Percentiles rank a stretch among this genome's conserved stretches.
Evolutionary conservation across 2,113 vertebrate species (phyloP).

Genomic region (Bambusicola thoracicus): DNA sequence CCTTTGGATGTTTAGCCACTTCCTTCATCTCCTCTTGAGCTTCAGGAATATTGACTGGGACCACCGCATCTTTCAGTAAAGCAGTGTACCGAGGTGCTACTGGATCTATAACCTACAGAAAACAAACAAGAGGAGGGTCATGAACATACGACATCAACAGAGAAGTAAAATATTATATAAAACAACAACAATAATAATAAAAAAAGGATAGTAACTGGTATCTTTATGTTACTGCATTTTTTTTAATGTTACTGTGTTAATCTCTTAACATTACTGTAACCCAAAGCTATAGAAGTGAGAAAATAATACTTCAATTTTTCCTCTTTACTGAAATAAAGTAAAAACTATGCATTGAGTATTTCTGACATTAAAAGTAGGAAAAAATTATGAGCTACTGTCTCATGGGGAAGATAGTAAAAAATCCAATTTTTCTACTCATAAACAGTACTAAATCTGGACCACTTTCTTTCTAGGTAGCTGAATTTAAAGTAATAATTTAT

Average conservation of each 20-base stretch:
- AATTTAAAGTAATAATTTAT: not conserved
- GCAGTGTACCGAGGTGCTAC: conserved; percentile 92
- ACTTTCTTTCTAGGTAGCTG: not conserved
- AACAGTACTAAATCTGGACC: not conserved
- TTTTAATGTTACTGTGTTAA: no score
- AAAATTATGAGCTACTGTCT: not conserved
- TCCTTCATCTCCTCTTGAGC: conserved; percentile 91
- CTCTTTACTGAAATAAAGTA: not conserved
- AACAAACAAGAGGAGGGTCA: conserved; percentile 21
- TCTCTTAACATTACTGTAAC: not conserved
- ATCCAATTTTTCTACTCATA: not conserved
- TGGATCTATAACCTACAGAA: conserved; percentile 92
- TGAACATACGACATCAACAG: not conserved
- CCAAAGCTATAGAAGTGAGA: not conserved
- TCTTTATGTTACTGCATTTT: conserved; percentile 81
- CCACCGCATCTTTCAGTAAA: conserved; percentile 85
- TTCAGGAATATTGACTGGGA: conserved; percentile 87
- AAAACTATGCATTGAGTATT: not conserved
- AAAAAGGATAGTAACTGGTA: conserved; percentile 72
- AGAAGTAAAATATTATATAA: not conserved
- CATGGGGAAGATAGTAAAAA: not conserved
- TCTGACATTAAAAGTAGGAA: not conserved
- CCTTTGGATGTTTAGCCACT: conserved; percentile 96
- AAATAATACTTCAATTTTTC: not conserved
- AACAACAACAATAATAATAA: not conserved